phyloP scores from a whole-genome alignment of 2,888 invertebrate genomes.

The Eucriotettix oculatus region DNA sequence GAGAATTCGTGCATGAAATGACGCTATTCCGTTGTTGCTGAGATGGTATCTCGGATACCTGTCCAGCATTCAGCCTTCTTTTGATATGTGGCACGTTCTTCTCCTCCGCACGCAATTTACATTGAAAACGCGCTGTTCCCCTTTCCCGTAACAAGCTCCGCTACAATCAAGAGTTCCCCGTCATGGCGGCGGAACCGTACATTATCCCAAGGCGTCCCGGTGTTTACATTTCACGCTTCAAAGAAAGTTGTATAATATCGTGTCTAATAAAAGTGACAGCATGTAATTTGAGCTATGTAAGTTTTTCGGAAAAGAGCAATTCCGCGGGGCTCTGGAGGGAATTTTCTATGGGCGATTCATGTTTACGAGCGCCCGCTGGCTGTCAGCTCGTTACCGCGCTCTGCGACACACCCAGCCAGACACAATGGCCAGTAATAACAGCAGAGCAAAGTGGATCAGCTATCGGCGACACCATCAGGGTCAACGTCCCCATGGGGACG shows the following conservation, averaged over 20 bases:
- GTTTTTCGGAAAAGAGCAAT: not conserved
- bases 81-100: too few relatives aligned
- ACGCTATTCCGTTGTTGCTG: too few relatives aligned
- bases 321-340: not conserved
- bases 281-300: not conserved
- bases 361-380: not conserved
- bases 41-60: too few relatives aligned
- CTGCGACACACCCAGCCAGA: not conserved
- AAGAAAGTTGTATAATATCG: not conserved
- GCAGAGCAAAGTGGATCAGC: not conserved
- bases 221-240: not conserved
- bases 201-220: not conserved
- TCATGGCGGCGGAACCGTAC: too few relatives aligned
- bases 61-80: too few relatives aligned
- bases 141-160: too few relatives aligned
- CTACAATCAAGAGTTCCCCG: too few relatives aligned
- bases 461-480: not conserved
- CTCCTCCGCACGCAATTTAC: too few relatives aligned
- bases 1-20: too few relatives aligned
- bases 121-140: too few relatives aligned
- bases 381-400: not conserved
- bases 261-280: not conserved
- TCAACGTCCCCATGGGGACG: not conserved
- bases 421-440: not conserved
- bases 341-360: not conserved